phyloP scores from a whole-genome alignment of 1,140 invertebrate genomes.

The Tribolium madens region DNA sequence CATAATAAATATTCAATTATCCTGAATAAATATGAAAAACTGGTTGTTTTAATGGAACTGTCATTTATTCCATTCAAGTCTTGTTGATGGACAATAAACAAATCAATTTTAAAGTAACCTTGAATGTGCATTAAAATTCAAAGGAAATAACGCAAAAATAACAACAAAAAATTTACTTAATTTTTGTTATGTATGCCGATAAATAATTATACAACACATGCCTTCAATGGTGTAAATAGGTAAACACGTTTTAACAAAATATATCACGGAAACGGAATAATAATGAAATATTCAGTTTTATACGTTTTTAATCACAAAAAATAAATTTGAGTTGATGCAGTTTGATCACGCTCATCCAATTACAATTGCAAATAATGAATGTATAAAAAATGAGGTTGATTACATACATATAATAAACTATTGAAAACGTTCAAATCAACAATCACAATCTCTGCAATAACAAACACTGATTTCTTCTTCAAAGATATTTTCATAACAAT shows the following conservation, averaged over 20 bases:
- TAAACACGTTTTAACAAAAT: constrained; percentile 5
- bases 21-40: too few relatives aligned
- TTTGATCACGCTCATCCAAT: neutral
- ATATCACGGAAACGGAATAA: neutral
- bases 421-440: neutral
- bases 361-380: neutral
- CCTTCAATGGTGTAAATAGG: neutral
- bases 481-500: neutral
- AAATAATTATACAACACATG: neutral
- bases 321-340: neutral
- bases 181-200: neutral
- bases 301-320: neutral
- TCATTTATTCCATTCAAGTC: neutral
- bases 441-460: neutral
- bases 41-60: neutral
- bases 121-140: constrained; percentile 23
- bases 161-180: constrained; percentile 9
- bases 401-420: too few relatives aligned
- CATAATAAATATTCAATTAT: too few relatives aligned
- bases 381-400: neutral
- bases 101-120: constrained; percentile 8
- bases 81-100: constrained; percentile 16
- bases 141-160: constrained; percentile 4
- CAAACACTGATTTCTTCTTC: neutral
- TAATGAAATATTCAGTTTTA: too few relatives aligned